Base-by-base conservation (phyloP, 2,113 vertebrate species). In the Haemorhous mexicanus region DNA sequence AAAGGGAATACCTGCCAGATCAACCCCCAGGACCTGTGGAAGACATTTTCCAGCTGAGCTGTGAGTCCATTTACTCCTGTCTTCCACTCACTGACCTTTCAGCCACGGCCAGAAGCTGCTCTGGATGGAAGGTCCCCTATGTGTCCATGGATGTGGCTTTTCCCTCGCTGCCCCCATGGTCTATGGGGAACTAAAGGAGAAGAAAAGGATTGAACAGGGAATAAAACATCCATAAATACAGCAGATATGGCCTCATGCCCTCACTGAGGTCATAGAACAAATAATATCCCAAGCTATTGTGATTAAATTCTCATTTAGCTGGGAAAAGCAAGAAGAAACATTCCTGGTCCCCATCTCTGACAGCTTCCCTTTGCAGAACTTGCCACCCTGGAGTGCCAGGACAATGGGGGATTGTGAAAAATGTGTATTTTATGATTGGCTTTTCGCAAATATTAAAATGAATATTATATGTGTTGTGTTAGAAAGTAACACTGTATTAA, bases 51-150 rank as follows among this genome's bases (percentile, higher is more conserved):
- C 68, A 81, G 4, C 27, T 14, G 46, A 89, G 12, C 2, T 37
- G 37, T 1, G 11, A 64, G 44, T 24, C 43, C 41, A 27, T 2
- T 4, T 8, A 11, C 21, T 28, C 27, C 69, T 16, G 7, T 30
- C 39, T n/a, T 58, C 39, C 86, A 43, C 33, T 52, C 52, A 96
- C 98, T 89, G 67, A 99, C 99, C 99, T 99, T 89, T 99, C 99
- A n/a, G 99, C 99, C 53, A 99, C 99, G 7, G 99, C 99, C 4
- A 99, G 98, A 3, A 99, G 98, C 12, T 99, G 98, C 94, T 99
- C 99, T 3, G 99, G 99, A 56, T 99, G 98, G 96, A 99, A 99
- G 43, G 99, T 99, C 11, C 99, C 99, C 83, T 99, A 99, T 0
- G 99, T 99, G 98, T 99, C 99, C 3, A 99, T 99, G 95, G 30